Percentiles rank a stretch among this genome's conserved stretches.
phyloP scores from a whole-genome alignment of 2,888 invertebrate genomes.

The Merodon equestris region DNA sequence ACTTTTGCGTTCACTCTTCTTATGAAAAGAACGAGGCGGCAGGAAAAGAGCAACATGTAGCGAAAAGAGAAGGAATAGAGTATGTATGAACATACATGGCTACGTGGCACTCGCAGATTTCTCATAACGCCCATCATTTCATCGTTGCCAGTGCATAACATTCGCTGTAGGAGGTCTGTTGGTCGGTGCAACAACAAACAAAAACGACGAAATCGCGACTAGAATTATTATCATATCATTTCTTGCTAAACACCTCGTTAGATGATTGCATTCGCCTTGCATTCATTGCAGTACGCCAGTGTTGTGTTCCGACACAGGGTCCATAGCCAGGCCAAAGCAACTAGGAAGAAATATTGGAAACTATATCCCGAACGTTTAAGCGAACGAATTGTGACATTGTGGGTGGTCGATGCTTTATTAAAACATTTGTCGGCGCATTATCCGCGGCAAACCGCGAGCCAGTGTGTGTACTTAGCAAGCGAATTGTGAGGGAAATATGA shows the following conservation, averaged over 20 bases:
- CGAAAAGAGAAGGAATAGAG: constrained; percentile 1
- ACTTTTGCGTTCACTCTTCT: constrained; percentile 7
- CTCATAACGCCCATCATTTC: constrained; percentile 61
- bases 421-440: constrained; percentile 69
- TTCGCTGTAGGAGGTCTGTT: constrained; percentile 67
- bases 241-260: constrained; percentile 74
- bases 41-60: constrained; percentile 14
- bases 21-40: neutral
- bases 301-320: neutral
- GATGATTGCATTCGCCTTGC: constrained; percentile 70
- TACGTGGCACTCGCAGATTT: constrained; percentile 9
- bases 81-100: too few species aligned
- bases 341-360: constrained; percentile 68
- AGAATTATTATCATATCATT: constrained; percentile 74
- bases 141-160: constrained; percentile 52
- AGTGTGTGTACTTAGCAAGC: constrained; percentile 54
- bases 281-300: constrained; percentile 21
- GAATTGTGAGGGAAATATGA: constrained; percentile 58
- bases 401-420: constrained; percentile 69
- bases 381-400: constrained; percentile 69
- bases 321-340: constrained; percentile 26
- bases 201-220: constrained; percentile 73
- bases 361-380: constrained; percentile 65
- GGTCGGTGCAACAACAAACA: constrained; percentile 70
- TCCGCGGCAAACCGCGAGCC: constrained; percentile 38